phyloP scores from a whole-genome alignment of 2,888 invertebrate species.

The Ichneumoninae sp. region DNA sequence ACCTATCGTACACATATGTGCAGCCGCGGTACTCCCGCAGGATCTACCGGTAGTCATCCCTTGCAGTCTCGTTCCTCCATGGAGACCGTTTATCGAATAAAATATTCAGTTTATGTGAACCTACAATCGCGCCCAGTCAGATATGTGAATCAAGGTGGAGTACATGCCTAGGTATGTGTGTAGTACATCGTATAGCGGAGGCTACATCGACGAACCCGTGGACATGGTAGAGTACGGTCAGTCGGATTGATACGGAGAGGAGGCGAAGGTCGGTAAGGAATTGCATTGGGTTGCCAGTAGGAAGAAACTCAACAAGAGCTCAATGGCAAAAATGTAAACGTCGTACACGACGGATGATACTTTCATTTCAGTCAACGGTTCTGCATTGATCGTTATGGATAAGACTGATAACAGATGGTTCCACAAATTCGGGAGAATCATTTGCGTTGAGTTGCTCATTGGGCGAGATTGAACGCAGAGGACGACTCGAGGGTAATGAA shows the following conservation, averaged over 20 bases:
- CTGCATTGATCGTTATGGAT: not conserved
- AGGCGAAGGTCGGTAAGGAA: slow-evolving; percentile 16
- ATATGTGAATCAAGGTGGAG: slow-evolving; percentile 66
- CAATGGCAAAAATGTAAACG: not conserved
- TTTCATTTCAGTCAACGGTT: not conserved
- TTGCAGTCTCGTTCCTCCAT: slow-evolving; percentile 64
- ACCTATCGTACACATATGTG: slow-evolving; percentile 4
- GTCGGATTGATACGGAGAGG: slow-evolving; percentile 42
- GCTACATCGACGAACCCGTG: not conserved
- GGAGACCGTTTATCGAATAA: slow-evolving; percentile 74
- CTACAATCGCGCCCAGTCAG: slow-evolving; percentile 68
- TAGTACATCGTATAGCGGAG: not conserved
- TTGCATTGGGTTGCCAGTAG: slow-evolving; percentile 7
- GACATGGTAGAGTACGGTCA: slow-evolving; percentile 7
- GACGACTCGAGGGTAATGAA: slow-evolving; percentile 18
- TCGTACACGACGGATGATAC: not conserved
- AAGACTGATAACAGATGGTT: slow-evolving; percentile 68
- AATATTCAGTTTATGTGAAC: slow-evolving; percentile 74
- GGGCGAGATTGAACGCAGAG: slow-evolving; percentile 62
- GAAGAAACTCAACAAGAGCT: slow-evolving; percentile 2
- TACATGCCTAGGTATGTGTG: slow-evolving; percentile 22
- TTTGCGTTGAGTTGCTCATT: slow-evolving; percentile 50
- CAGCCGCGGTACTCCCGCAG: slow-evolving; percentile 18
- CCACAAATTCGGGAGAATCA: slow-evolving; percentile 46
- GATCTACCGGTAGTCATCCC: slow-evolving; percentile 41